Conservation (phyloP, 2,113 vertebrate genomes). For the Naja naja region DNA sequence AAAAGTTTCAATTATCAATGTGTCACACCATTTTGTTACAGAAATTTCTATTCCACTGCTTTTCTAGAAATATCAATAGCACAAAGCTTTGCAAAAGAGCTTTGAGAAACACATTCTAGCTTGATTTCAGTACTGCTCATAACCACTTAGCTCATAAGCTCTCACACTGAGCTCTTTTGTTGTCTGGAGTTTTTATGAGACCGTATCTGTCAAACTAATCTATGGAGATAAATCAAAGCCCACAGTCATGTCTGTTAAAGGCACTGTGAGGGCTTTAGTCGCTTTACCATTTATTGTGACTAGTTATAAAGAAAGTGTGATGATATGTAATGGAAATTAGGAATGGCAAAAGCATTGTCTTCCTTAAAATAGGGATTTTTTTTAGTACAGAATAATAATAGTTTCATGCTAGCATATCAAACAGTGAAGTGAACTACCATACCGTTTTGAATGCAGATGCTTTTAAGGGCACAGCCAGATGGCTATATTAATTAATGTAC, state of each 20-base stretch:
- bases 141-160: conserved; percentile 26
- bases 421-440: not conserved
- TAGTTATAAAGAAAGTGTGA: conserved; percentile 35
- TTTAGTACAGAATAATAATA: conserved; percentile 19
- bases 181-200: conserved; percentile 66
- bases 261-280: conserved; percentile 9
- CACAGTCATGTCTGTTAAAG: conserved; percentile 56
- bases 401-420: conserved; percentile 19
- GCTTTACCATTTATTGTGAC: conserved; percentile 24
- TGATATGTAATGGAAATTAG: conserved; percentile 17
- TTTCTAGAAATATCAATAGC: not conserved
- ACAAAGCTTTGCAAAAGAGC: not conserved
- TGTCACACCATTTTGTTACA: not conserved
- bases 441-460: not conserved
- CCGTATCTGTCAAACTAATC: conserved; percentile 66
- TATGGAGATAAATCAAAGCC: conserved; percentile 61
- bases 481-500: not conserved
- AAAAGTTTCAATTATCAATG: not conserved
- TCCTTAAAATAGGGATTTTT: not conserved
- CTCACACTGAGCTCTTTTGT: conserved; percentile 47
- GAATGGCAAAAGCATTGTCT: conserved; percentile 16
- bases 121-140: not conserved
- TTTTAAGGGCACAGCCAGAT: not conserved
- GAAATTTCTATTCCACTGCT: not conserved
- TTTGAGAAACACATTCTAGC: not conserved